Evolutionary conservation across 2,797 vertebrate genomes (phyloP), one percentile per base, ranked within the genome.

Genomic region (Syngnathus rostellatus): DNA sequence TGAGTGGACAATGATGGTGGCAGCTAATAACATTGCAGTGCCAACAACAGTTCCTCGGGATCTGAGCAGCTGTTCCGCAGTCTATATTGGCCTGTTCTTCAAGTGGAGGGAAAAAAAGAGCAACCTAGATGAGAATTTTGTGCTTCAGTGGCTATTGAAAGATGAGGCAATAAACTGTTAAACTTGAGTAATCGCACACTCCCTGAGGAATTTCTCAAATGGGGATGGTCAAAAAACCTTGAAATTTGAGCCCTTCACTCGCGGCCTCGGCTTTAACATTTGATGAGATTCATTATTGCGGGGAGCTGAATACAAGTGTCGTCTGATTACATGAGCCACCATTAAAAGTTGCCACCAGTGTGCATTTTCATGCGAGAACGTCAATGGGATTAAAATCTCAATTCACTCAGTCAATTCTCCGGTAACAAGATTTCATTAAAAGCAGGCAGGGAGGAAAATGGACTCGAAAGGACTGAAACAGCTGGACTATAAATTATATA

Each of bases 401-500:
- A 93, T 95, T 97, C 95, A 94, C 91, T 89, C 92, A 95, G 94
- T 96, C 96, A 94, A 94, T 98, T 95, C 95, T 98, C 93, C 90
- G 92, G 92, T 95, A 98, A 96, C 94, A 94, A 93, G 93, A 97
- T 97, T 97, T 98, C 94, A 98, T 98, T 96, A 97, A 95, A 95
- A 91, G 91, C 93, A 94, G 91, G 92, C 92, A 92, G 93, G 89
- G 92, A 94, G 90, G 93, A 94, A 94, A 95, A 98, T 92, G 92
- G 93, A 93, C 92, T 93, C 87, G 72, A 93, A 94, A 93, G 94
- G 93, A 93, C 86, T 88, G 92, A 96, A 98, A 98, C 96, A 98
- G 96, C 95, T 97, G 95, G 94, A 91, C 92, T 94, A 98, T 98
- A 95, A 97, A 98, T 98, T 95, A 97, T 98, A 96, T 94, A 97